Evolutionary conservation across 2,113 vertebrate genomes (phyloP), one percentile per base, ranked within the genome.

Genomic region (Phalacrocorax brasilianus): DNA sequence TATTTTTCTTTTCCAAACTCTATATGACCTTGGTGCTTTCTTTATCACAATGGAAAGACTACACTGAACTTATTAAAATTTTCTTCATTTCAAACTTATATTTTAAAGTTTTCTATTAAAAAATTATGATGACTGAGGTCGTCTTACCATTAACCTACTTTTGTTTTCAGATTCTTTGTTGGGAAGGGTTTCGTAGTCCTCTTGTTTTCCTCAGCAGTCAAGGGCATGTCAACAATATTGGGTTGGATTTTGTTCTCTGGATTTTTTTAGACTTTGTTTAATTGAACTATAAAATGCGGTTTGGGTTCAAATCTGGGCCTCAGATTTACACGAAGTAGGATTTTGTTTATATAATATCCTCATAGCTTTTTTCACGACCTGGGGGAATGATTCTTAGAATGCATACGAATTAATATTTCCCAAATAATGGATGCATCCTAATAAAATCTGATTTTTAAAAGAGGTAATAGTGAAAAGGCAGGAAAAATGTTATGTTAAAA

Each of bases 1-100:
- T 28, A 12, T 17, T 93, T 63, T 87, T 38, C 19, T 52, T 79
- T 89, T 52, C 28, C 55, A 52, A 59, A 30, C 32, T 71, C 33
- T 6, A 1, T 22, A 28, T 28, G 14, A 4, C 5, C 9, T 4
- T 0, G 0, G 4, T 53, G 19, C 1, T 59, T 42, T 16, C 40
- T 52, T 16, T 61, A 53, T 42, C 30, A n/a, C 10, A 20, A 14
- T 3, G 9, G 2, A 15, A 40, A 45, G 40, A 32, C 18, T 56
- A 40, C 26, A n/a, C 14, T 61, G 21, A 73, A 16, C 4, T 66
- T 66, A 7, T 1, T 53, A 45, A 2, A 9, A 19, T 19, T 76
- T 49, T 45, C 4, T 42, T 45, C 0, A 24, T 71, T 76, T 49
- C 21, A 44, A 63, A 78, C 0, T 2, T 15, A 24, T 40, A n/a